phyloP scores from a whole-genome alignment of 2,888 invertebrate genomes.

The Zygogramma bicolorata region DNA sequence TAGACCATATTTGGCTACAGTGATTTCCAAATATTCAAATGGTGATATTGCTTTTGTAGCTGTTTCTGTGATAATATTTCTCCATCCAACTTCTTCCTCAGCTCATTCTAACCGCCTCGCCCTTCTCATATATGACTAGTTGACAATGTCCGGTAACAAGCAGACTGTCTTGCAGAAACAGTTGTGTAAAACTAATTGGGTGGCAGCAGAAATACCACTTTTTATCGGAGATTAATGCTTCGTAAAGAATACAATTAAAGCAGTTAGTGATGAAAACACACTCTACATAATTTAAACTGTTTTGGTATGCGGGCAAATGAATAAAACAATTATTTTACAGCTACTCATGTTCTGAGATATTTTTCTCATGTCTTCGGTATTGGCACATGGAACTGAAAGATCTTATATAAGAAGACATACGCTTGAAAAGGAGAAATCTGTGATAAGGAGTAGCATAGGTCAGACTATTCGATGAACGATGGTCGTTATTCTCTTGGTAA shows the following conservation, averaged over 20 bases:
- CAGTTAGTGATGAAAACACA: conserved; percentile 38
- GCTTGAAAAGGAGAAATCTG: no score
- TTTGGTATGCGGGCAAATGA: conserved; percentile 36
- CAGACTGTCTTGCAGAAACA: conserved; percentile 24
- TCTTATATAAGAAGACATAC: background rate
- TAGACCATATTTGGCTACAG: no score
- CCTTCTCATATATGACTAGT: conserved; percentile 10
- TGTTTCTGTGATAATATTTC: no score
- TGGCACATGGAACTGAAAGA: background rate
- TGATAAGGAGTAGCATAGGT: no score
- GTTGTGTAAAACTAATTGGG: conserved; percentile 46
- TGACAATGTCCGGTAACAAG: conserved; percentile 10
- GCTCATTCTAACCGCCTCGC: background rate
- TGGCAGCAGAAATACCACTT: conserved; percentile 36
- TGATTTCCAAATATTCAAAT: no score
- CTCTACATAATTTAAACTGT: conserved; percentile 39
- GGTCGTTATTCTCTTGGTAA: no score
- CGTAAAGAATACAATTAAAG: conserved; percentile 28
- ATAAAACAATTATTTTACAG: conserved; percentile 30
- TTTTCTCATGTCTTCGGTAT: background rate
- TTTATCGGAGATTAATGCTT: conserved; percentile 35
- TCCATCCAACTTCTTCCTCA: background rate
- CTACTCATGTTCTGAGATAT: conserved; percentile 7
- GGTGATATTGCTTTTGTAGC: no score
- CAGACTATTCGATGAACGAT: no score